Base-by-base conservation (phyloP, 2,797 vertebrate genomes). In the Astyanax mexicanus region DNA sequence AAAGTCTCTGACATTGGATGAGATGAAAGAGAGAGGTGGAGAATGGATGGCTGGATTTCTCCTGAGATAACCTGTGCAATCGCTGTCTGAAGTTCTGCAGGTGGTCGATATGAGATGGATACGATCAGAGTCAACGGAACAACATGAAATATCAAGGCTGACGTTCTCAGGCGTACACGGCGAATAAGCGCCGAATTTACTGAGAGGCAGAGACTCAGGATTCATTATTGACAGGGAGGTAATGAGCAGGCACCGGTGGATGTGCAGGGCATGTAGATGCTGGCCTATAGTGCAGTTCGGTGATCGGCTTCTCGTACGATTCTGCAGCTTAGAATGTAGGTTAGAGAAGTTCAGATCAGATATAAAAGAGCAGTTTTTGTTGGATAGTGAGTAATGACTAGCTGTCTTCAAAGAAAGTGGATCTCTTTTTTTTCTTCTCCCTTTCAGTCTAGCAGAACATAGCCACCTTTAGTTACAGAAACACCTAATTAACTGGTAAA, bases 31-130 rank as follows among this genome's bases (percentile, higher is more conserved):
- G 55, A 68, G 35, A 15, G 49, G 35, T 37, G 32, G 57, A 62
- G 17, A 60, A 55, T 23, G 51, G 35, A 23, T n/a, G n/a, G n/a
- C 42, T 72, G 32, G 19, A 57, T 78, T 71, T 55, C 45, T 19
- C 51, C 32, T 55, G 62, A 47, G 32, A 32, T 64, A 44, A 64
- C 13, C 29, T 19, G 44, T 68, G 61, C 80, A 23, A 23, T 44
- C 49, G 42, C 54, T 54, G 64, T 82, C 45, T 77, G 65, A 76
- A 55, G 80, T 68, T 69, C 45, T 52, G 44, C 8, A 25, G 72
- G 57, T 58, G 40, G 74, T 70, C 19, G 42, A 69, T 75, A 32
- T 11, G 32, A 76, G 71, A 80, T 72, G 69, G 49, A 70, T 71
- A 44, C 10, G 21, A 68, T 74, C 66, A 38, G 62, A 65, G 44